Base-by-base conservation (phyloP, 2,113 vertebrate species). In the Neodontobutis hainanensis region DNA sequence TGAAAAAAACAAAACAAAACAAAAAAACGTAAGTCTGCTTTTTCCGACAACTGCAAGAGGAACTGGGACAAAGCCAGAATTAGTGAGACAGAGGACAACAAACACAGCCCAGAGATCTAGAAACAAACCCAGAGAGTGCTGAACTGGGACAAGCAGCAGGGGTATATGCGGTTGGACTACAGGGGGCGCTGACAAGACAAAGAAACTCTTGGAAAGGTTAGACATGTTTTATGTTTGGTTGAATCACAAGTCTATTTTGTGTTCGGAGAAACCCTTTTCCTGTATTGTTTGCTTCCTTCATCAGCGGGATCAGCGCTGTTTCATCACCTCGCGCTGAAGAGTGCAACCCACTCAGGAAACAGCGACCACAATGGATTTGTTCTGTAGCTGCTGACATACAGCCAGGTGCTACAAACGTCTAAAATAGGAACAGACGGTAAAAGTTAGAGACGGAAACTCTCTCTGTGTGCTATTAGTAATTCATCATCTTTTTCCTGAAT, bases 381-480 rank as follows among this genome's bases (percentile, higher is more conserved):
- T 77, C 63, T 81, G 85, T 87, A 75, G 62, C 75, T 64, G 71
- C 73, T 65, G 75, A 81, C 49, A 16, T 49, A 65, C 64, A 32
- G 73, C 50, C 65, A 75, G 71, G 74, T 63, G 78, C 55, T 75
- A 38, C 61, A 73, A 76, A 76, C 81, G 61, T 50, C 51, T 32
- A 15, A 64, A 19, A 0, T 43, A 15, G 61, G 11, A 55, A 8
- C 27, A n/a, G 35, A 47, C 6, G 8, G 63, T 64, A 49, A 35
- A 75, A 80, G 40, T 58, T 55, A 6, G 83, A 60, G 61, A 65
- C n/a, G n/a, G n/a, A n/a, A n/a, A 65, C 48, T 42, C 59, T 68
- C 44, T 16, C 61, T 7, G 8, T 32, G 12, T 0, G 9, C 35
- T 59, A 73, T 84, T 70, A 81, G 83, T 78, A 52, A 82, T 77